These are phyloP conservation scores for Pogonophryne albipinna DNA, from an alignment of 2,797 vertebrate genomes.

Conservation along the genomic window DNA sequence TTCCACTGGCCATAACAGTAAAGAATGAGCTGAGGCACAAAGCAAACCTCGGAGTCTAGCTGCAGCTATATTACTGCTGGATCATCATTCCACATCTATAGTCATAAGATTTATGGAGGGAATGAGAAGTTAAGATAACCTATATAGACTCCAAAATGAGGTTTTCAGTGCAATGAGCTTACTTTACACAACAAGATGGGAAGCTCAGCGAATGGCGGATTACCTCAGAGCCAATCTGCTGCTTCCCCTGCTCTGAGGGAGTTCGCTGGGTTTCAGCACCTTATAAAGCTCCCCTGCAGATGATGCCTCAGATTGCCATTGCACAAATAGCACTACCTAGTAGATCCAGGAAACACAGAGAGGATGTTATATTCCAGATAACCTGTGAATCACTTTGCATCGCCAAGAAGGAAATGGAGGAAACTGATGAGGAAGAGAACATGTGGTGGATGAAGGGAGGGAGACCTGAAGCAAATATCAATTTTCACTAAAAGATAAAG, in stretches of 20 bases:
- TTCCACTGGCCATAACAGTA: slow-evolving; percentile 7
- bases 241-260: slow-evolving; percentile 44
- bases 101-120: slow-evolving; percentile 41
- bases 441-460: slow-evolving; percentile 31
- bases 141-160: slow-evolving; percentile 17
- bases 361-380: slow-evolving; percentile 22
- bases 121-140: slow-evolving; percentile 40
- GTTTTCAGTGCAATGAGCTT: slow-evolving; percentile 46
- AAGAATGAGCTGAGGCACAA: slow-evolving; percentile 17
- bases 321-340: slow-evolving; percentile 5
- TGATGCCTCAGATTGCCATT: slow-evolving; percentile 32
- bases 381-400: slow-evolving; percentile 20
- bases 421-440: slow-evolving; percentile 19
- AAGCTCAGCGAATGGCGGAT: slow-evolving; percentile 64
- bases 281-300: slow-evolving; percentile 33
- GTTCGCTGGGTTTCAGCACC: slow-evolving; percentile 41
- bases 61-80: slow-evolving; percentile 34
- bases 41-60: slow-evolving; percentile 24
- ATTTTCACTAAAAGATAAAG: slow-evolving; percentile 8
- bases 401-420: slow-evolving; percentile 8
- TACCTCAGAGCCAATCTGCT: slow-evolving; percentile 49
- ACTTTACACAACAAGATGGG: slow-evolving; percentile 58
- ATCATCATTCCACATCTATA: slow-evolving; percentile 52
- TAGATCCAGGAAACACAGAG: slow-evolving; percentile 20
- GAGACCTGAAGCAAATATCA: slow-evolving; percentile 4